Conservation (phyloP, 2,888 invertebrate species). For the Lordiphosa andalusiaca region DNA sequence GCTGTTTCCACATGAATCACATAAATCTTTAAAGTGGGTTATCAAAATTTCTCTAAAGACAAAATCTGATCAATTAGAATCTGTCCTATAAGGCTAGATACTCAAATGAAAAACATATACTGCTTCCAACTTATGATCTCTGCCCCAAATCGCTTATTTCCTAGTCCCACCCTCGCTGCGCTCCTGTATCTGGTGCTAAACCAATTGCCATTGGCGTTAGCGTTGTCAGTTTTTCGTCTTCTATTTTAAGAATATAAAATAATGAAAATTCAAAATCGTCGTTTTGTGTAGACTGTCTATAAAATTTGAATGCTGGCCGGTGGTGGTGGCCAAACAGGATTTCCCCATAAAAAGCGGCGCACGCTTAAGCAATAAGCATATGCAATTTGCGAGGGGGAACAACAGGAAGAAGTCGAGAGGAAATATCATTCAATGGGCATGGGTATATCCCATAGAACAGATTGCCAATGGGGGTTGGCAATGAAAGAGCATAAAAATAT, state of each 20-base stretch:
- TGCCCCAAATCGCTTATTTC: no score
- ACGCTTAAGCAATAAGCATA: constrained; percentile 36
- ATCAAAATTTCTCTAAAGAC: no score
- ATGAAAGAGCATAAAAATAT: constrained; percentile 64
- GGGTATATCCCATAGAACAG: constrained; percentile 17
- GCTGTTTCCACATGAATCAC: no score
- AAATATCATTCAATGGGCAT: constrained; percentile 61
- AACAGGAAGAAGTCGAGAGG: constrained; percentile 54
- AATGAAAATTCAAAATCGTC: constrained; percentile 38
- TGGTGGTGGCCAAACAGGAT: constrained; percentile 66
- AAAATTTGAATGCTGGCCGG: constrained; percentile 53
- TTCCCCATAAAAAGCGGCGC: constrained; percentile 71
- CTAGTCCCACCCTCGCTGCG: constrained; percentile 8
- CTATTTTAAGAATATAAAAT: constrained; percentile 33
- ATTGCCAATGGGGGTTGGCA: constrained; percentile 62
- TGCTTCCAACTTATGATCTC: no score
- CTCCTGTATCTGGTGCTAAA: constrained; percentile 17
- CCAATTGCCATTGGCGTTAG: constrained; percentile 23
- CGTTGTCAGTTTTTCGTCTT: constrained; percentile 19
- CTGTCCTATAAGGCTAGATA: no score
- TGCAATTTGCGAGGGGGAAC: not conserved
- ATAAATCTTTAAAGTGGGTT: no score
- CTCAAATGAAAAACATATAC: no score
- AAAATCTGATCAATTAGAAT: no score
- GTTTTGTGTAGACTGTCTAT: constrained; percentile 46